Conservation (phyloP, 30 jellyfish, hydroid and myxozoan genomes). For the Phacellophora camtschatica region DNA sequence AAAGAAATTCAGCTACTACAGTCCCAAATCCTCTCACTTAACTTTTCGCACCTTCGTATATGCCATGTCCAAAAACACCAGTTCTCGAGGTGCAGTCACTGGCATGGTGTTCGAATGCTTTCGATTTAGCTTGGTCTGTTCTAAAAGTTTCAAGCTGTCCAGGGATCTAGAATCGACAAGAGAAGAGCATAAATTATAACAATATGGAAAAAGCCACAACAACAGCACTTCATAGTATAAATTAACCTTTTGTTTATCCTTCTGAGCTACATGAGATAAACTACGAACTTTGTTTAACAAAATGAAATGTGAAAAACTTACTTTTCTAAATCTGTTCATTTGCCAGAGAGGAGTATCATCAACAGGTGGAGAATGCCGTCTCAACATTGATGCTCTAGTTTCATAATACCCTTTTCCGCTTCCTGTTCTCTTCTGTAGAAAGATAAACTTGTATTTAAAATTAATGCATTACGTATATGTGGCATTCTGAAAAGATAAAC, state of each 20-base stretch:
- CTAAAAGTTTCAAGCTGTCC: constrained; percentile 90
- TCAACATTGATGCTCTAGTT: constrained; percentile 91
- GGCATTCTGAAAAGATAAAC: too few species aligned
- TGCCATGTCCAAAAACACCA: constrained; percentile 97
- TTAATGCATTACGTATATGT: too few species aligned
- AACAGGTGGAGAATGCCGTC: constrained; percentile 94
- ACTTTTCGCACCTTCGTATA: constrained; percentile 88
- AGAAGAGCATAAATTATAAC: neutral
- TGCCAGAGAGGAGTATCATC: constrained; percentile 97
- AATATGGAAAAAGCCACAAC: too few species aligned
- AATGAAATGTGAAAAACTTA: neutral
- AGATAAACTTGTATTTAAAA: too few species aligned
- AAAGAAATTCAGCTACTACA: neutral
- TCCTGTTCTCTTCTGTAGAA: constrained; percentile 39
- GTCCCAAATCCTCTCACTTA: too few species aligned
- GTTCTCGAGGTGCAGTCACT: constrained; percentile 94
- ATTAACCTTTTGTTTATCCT: neutral
- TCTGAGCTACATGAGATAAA: too few species aligned
- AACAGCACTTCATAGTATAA: too few species aligned
- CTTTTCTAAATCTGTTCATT: constrained; percentile 89
- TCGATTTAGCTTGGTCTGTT: constrained; percentile 66
- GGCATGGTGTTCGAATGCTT: constrained; percentile 84
- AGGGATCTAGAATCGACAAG: constrained; percentile 40
- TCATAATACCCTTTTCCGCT: constrained; percentile 80
- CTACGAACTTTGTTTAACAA: neutral